These are phyloP conservation scores for Isurus oxyrinchus DNA, from an alignment of 2,113 vertebrate species.

Conservation along the genomic window DNA sequence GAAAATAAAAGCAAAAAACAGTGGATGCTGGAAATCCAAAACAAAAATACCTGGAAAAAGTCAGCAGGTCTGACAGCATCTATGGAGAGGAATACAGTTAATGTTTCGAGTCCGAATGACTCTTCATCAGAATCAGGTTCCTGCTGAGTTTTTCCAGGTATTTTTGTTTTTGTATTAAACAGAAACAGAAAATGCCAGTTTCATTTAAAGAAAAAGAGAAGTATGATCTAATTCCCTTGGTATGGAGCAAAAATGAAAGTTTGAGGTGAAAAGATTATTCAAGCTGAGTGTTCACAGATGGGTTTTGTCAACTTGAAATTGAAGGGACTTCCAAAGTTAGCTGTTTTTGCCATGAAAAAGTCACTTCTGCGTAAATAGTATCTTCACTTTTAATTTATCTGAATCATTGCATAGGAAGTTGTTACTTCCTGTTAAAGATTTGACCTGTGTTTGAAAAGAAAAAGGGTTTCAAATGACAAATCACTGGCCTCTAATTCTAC, in stretches of 20 bases:
- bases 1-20: neutral
- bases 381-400: neutral
- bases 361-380: neutral
- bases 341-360: neutral
- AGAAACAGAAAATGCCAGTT: neutral
- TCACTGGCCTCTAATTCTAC: neutral
- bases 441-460: neutral
- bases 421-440: constrained; percentile 8
- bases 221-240: neutral
- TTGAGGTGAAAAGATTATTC: neutral
- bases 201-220: neutral
- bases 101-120: too few species aligned
- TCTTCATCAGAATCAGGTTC: too few species aligned
- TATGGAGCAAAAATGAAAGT: constrained; percentile 11
- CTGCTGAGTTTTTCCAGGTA: too few species aligned
- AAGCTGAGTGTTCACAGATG: too few species aligned
- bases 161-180: too few species aligned
- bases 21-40: too few species aligned
- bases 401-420: neutral
- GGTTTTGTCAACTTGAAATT: neutral
- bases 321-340: neutral
- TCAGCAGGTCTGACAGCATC: too few species aligned
- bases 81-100: too few species aligned
- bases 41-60: too few species aligned
- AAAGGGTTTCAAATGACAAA: neutral